These are phyloP conservation scores for Mythimna vitellina DNA, from an alignment of 2,888 invertebrate species.

Conservation along the genomic window DNA sequence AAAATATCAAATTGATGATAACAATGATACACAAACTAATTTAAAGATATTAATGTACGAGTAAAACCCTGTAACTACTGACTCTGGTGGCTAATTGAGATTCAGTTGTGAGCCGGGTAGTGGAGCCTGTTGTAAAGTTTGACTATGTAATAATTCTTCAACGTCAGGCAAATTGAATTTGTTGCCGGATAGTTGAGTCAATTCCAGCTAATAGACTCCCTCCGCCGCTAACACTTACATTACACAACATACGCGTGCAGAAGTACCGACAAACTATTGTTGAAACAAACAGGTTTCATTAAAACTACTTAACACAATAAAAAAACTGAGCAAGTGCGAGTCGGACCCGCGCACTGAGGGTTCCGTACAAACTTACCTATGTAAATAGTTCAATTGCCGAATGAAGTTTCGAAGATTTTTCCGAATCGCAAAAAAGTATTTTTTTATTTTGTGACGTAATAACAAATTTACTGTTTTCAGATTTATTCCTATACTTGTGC, in stretches of 20 bases:
- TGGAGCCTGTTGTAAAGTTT: slow-evolving; percentile 34
- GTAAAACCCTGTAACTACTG: background rate
- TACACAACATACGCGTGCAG: slow-evolving; percentile 11
- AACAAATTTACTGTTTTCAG: too few species aligned
- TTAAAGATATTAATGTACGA: background rate
- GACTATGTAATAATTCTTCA: slow-evolving; percentile 55
- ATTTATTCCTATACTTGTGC: too few species aligned
- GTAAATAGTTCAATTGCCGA: too few species aligned
- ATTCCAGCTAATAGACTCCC: slow-evolving; percentile 55
- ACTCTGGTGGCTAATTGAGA: slow-evolving; percentile 28
- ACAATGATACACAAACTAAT: background rate
- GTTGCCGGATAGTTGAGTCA: slow-evolving; percentile 60
- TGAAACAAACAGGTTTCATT: background rate
- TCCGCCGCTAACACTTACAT: slow-evolving; percentile 15
- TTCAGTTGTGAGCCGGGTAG: slow-evolving; percentile 11
- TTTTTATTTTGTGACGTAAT: too few species aligned
- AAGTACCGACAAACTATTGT: slow-evolving; percentile 6
- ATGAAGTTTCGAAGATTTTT: too few species aligned
- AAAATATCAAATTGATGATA: background rate
- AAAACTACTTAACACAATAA: too few species aligned
- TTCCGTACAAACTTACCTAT: too few species aligned
- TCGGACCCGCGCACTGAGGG: too few species aligned
- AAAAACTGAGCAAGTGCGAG: too few species aligned
- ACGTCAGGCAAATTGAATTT: slow-evolving; percentile 62
- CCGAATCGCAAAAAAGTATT: too few species aligned